These are phyloP conservation scores for Periophthalmus magnuspinnatus DNA, from an alignment of 2,797 vertebrate genomes.

Conservation along the genomic window DNA sequence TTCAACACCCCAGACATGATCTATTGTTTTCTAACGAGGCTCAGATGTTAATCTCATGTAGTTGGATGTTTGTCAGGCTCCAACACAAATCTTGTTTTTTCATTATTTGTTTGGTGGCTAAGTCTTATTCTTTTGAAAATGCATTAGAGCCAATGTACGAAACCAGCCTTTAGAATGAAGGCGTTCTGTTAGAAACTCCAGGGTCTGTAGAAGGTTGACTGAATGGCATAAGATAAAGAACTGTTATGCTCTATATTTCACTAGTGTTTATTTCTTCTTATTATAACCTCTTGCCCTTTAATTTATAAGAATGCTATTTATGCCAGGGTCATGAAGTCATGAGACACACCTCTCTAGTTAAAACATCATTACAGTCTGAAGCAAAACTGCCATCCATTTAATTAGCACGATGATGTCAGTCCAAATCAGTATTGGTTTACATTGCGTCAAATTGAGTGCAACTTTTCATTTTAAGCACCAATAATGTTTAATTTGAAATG, in stretches of 20 bases:
- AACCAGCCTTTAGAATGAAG: not conserved
- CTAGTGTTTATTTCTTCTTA: not conserved
- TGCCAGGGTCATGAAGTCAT: slow-evolving; percentile 11
- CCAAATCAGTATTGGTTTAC: slow-evolving; percentile 20
- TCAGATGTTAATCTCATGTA: not conserved
- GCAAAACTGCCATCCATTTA: slow-evolving; percentile 13
- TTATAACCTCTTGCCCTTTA: not conserved
- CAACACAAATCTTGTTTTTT: not conserved
- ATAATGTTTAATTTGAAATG: not conserved
- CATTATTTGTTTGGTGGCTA: not conserved
- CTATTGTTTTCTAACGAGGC: not conserved
- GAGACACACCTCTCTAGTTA: slow-evolving; percentile 6
- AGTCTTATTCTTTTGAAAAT: not conserved
- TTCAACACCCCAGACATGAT: not conserved
- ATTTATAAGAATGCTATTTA: not conserved
- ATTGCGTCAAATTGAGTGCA: slow-evolving; percentile 10
- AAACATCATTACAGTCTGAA: slow-evolving; percentile 22
- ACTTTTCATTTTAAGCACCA: not conserved
- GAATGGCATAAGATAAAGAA: not conserved
- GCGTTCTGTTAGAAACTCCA: no score
- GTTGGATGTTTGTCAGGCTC: not conserved
- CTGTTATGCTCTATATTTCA: no score
- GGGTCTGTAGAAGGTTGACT: no score
- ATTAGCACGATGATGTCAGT: slow-evolving; percentile 14
- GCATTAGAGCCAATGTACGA: not conserved